These are phyloP conservation scores for Coregonus suidteri DNA, from an alignment of 2,797 vertebrate species.

Conservation along the genomic window DNA sequence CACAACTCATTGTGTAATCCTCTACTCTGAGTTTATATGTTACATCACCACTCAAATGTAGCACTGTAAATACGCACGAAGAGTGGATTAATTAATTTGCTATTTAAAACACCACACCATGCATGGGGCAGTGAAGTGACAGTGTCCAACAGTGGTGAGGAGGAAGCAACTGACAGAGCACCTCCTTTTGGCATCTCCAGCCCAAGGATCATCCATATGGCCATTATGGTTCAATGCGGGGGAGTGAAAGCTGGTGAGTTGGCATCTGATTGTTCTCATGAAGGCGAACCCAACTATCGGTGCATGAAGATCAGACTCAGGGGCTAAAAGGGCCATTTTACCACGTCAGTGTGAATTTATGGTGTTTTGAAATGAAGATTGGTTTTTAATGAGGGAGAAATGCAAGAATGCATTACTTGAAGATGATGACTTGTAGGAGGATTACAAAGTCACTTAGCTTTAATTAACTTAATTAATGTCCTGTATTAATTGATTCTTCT, in stretches of 20 bases:
- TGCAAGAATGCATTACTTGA: not conserved
- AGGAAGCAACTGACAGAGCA: not conserved
- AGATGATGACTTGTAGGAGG: not conserved
- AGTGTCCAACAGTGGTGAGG: not conserved
- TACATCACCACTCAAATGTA: no score
- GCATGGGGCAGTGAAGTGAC: not conserved
- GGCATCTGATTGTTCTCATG: not conserved
- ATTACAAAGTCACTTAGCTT: not conserved
- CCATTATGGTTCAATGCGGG: slow-evolving; percentile 4
- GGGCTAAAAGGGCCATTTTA: not conserved
- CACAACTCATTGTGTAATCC: no score
- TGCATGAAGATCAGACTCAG: slow-evolving; percentile 1
- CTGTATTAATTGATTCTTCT: not conserved
- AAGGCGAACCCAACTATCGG: not conserved
- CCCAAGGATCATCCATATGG: not conserved
- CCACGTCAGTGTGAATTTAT: not conserved
- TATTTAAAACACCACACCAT: not conserved
- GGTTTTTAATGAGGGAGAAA: not conserved
- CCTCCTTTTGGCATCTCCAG: not conserved
- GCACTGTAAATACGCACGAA: no score
- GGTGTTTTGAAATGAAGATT: not conserved
- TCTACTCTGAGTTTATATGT: no score
- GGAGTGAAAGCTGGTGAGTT: not conserved
- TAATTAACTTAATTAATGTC: not conserved
- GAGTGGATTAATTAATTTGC: no score